A percentile compares a stretch with the other conserved stretches of the same genome.
These are phyloP conservation scores for Biston stratarius DNA, from an alignment of 2,888 invertebrate species.

Conservation along the genomic window DNA sequence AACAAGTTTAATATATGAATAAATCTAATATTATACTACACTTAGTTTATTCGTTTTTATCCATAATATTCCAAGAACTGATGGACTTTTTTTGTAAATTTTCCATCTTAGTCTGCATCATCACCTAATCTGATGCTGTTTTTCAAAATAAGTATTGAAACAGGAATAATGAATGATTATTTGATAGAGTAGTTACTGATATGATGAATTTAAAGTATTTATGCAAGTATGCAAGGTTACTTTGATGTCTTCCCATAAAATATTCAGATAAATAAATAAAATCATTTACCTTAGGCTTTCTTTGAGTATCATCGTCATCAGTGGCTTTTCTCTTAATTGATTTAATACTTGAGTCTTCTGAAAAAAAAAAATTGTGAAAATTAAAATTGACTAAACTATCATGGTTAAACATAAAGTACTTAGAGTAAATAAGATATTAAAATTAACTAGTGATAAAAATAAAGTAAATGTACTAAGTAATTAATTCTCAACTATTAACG, in stretches of 20 bases:
- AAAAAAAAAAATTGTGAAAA: constrained; percentile 8
- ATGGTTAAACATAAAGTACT: not conserved
- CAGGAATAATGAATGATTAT: too few species aligned
- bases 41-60: not conserved
- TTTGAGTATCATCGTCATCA: constrained; percentile 60
- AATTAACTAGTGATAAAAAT: too few species aligned
- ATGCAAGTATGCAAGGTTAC: too few species aligned
- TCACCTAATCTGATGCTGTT: too few species aligned
- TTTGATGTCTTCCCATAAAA: too few species aligned
- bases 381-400: too few species aligned
- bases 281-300: constrained; percentile 62
- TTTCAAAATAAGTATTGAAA: too few species aligned
- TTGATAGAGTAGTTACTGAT: too few species aligned
- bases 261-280: constrained; percentile 7
- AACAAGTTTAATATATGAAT: constrained; percentile 20
- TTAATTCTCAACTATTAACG: not conserved
- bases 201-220: too few species aligned
- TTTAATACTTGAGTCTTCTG: constrained; percentile 47
- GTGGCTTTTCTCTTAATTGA: constrained; percentile 70
- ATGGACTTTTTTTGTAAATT: not conserved
- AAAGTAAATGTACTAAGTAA: too few species aligned
- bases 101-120: too few species aligned
- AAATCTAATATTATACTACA: not conserved
- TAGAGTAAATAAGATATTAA: not conserved
- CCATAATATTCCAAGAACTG: too few species aligned